Percentiles rank a stretch among this genome's conserved stretches.
Evolutionary conservation across 2,888 invertebrate genomes (phyloP).

Genomic region (Tribolium freemani): DNA sequence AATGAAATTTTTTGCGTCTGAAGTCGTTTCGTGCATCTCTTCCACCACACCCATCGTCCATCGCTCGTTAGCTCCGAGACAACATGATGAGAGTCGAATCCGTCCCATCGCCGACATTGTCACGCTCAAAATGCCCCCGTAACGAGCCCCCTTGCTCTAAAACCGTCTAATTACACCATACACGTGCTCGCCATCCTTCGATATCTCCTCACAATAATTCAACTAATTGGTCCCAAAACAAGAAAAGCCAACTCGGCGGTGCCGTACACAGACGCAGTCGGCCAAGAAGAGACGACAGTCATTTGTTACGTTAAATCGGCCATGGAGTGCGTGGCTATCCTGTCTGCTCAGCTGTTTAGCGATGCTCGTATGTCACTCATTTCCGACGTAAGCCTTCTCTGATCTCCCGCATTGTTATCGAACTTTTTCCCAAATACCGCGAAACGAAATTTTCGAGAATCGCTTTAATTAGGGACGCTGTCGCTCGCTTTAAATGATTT

Average conservation of each 20-base stretch:
- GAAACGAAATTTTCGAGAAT: conserved; percentile 5
- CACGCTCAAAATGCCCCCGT: conserved; percentile 47
- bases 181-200: conserved; percentile 50
- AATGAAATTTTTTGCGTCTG: too few relatives aligned
- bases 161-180: conserved; percentile 1
- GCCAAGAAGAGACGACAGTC: conserved; percentile 67
- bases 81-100: conserved; percentile 37
- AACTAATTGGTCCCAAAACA: conserved; percentile 67
- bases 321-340: conserved; percentile 67
- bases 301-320: conserved; percentile 69
- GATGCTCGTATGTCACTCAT: conserved; percentile 69
- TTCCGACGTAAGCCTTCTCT: conserved; percentile 65
- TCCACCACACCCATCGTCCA: too few relatives aligned
- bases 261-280: conserved; percentile 61
- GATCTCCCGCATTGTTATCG: conserved; percentile 18
- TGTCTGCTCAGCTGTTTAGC: conserved; percentile 69
- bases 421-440: neutral
- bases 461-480: conserved; percentile 40
- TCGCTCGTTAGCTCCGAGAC: conserved; percentile 45
- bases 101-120: conserved; percentile 39
- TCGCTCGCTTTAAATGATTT: conserved; percentile 46
- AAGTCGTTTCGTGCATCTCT: too few relatives aligned
- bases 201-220: conserved; percentile 67
- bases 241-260: conserved; percentile 59
- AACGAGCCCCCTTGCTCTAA: conserved; percentile 44